Base-by-base conservation (phyloP, 2,113 vertebrate species). In the Anolis sagrei region DNA sequence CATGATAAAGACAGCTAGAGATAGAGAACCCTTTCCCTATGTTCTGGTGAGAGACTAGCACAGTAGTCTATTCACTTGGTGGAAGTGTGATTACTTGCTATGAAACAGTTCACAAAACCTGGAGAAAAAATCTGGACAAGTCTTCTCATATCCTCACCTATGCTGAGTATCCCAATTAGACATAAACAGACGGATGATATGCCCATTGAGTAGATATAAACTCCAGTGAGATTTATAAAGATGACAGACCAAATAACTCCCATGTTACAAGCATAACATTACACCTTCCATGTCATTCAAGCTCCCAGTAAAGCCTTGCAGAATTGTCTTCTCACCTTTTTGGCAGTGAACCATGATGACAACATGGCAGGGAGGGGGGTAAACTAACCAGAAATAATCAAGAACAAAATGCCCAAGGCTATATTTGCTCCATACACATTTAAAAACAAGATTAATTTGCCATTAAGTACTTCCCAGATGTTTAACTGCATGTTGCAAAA, bases 391-490 rank as follows among this genome's bases (percentile, higher is more conserved):
- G 36, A 86, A 80, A 86, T 62, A 44, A 79, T 79, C 76, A 85
- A 73, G 77, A 80, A 79, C 77, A 79, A 86, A 79, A 86, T 62
- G 84, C 76, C 76, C 34, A 49, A 69, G 76, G 84, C 76, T 80
- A 74, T 79, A n/a, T 23, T 61, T 54, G 72, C 23, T 54, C 29
- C 84, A 68, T 69, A 79, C 78, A 49, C 39, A 74, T 86, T 79
- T 73, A 80, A 81, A 82, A 73, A 44, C 78, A 73, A 86, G 54
- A 86, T 80, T 61, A 86, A 86, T 86, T 73, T 39, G 73, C 84
- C 77, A 80, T 73, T 86, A 85, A 62, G 84, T 73, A 77, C 27
- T 79, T 86, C 77, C 84, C 77, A 86, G 84, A 86, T 80, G 78
- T 86, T 86, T 79, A 58, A 79, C 73, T 79, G 76, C 29, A 44